phyloP scores from a whole-genome alignment of 2,113 vertebrate species.

The Corydoras sp. region DNA sequence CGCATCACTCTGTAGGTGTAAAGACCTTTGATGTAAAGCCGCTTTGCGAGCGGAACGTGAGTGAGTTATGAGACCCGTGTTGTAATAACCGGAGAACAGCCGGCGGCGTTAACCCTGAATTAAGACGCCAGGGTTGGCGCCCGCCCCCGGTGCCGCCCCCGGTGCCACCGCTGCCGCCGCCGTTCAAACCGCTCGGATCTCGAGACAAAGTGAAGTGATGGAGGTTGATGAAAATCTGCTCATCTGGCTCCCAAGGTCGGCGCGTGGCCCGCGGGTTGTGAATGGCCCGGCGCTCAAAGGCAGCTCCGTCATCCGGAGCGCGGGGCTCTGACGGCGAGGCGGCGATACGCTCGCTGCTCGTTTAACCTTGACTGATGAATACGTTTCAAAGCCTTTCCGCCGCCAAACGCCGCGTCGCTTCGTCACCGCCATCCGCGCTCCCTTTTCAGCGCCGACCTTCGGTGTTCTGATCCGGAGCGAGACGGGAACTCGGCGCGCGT shows the following conservation, averaged over 20 bases:
- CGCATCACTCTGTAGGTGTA: no score
- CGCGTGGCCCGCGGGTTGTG: not conserved
- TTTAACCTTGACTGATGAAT: conserved; percentile 7
- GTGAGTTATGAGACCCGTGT: no score
- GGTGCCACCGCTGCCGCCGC: no score
- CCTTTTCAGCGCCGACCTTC: not conserved
- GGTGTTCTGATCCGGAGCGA: not conserved
- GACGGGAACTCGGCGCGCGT: not conserved
- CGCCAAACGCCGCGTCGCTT: not conserved
- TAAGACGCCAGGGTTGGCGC: no score
- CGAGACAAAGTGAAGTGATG: not conserved
- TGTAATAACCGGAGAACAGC: no score
- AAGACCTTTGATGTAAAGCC: no score
- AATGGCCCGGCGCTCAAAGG: not conserved
- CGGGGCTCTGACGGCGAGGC: not conserved
- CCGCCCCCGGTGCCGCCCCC: no score
- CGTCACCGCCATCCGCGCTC: not conserved
- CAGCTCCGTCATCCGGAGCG: not conserved
- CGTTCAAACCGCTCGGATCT: no score
- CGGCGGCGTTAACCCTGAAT: no score
- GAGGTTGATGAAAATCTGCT: not conserved
- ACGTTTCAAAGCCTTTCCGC: not conserved
- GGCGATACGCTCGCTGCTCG: not conserved
- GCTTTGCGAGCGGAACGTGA: no score
- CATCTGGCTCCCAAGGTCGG: not conserved